Conservation (phyloP, 2,113 vertebrate genomes). For the Cyanoliseus patagonus region DNA sequence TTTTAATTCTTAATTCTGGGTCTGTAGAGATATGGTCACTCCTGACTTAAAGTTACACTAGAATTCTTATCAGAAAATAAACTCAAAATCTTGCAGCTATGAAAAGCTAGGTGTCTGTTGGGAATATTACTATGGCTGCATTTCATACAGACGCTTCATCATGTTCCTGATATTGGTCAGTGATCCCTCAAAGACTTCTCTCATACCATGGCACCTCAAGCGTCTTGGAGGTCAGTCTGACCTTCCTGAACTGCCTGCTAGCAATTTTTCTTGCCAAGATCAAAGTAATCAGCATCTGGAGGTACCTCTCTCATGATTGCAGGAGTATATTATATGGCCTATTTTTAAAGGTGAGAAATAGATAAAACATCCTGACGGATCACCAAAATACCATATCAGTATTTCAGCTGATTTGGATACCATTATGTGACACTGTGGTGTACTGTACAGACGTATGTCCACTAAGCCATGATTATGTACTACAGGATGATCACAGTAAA, state of each 20-base stretch:
- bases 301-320: background rate
- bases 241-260: conserved; percentile 4
- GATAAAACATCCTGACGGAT: background rate
- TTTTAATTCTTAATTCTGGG: background rate
- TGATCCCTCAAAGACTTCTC: conserved; percentile 5
- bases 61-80: background rate
- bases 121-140: background rate
- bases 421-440: background rate
- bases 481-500: background rate
- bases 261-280: conserved; percentile 33
- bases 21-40: background rate
- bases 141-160: conserved; percentile 2
- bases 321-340: background rate
- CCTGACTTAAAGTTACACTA: background rate
- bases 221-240: background rate
- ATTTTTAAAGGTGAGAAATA: background rate
- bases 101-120: background rate
- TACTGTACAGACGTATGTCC: background rate
- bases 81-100: background rate
- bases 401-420: background rate
- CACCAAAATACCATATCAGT: background rate
- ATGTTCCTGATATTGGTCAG: background rate
- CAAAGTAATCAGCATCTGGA: background rate
- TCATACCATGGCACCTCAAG: background rate
- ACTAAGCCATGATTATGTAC: background rate